Conservation (phyloP, 2,113 vertebrate species). For the Peromyscus leucopus region DNA sequence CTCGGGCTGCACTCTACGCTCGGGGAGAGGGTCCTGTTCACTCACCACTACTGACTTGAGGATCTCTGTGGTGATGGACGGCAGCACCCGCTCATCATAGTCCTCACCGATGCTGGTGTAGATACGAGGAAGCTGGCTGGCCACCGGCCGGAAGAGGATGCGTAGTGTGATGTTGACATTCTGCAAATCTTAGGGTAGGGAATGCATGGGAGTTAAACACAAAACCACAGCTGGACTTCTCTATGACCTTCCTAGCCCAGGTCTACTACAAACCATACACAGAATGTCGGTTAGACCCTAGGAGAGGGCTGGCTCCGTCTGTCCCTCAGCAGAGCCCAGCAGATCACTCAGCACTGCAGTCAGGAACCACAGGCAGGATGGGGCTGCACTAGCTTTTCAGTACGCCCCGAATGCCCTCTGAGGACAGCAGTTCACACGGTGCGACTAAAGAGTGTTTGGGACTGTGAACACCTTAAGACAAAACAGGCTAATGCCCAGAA, state of each 20-base stretch:
- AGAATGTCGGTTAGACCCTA: background rate
- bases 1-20: background rate
- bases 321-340: background rate
- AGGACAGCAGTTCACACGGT: background rate
- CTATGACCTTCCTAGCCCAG: background rate
- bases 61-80: conserved; percentile 95
- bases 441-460: background rate
- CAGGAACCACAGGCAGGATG: background rate
- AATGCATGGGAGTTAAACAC: background rate
- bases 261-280: background rate
- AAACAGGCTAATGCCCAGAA: background rate
- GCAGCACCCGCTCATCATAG: conserved; percentile 97
- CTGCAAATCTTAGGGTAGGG: conserved; percentile 93
- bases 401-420: background rate
- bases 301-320: too few relatives aligned
- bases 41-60: conserved; percentile 93
- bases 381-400: background rate
- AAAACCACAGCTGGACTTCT: background rate
- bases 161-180: conserved; percentile 98
- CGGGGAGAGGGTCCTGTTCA: background rate
- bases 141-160: conserved; percentile 96
- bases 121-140: conserved; percentile 93
- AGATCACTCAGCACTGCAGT: background rate
- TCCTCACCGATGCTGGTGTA: conserved; percentile 98
- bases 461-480: background rate